Conservation (phyloP, 2,888 invertebrate species). For the Athalia circularis region DNA sequence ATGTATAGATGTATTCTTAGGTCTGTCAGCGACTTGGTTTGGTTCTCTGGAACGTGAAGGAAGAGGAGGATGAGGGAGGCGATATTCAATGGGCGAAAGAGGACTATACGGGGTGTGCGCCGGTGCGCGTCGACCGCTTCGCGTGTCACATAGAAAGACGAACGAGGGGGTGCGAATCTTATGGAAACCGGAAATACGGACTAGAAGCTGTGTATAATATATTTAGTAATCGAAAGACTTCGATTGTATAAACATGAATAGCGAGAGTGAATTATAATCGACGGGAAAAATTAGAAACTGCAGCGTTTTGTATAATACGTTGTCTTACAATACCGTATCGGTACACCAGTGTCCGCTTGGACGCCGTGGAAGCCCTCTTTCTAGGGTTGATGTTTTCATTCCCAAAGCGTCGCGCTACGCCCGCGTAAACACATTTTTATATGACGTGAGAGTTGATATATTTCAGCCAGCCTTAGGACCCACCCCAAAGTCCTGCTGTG, state of each 20-base stretch:
- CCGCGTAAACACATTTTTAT: constrained; percentile 70
- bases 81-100: constrained; percentile 55
- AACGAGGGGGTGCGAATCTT: constrained; percentile 24
- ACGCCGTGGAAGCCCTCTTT: constrained; percentile 12
- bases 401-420: constrained; percentile 55
- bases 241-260: too few relatives aligned
- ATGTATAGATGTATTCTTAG: constrained; percentile 56
- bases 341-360: not conserved
- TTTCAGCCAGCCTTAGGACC: constrained; percentile 44
- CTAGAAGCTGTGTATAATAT: not conserved
- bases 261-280: too few relatives aligned
- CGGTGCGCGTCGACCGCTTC: constrained; percentile 27
- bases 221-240: too few relatives aligned
- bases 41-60: not conserved
- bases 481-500: not conserved
- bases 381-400: constrained; percentile 61
- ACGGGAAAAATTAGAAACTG: too few relatives aligned
- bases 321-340: too few relatives aligned
- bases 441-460: constrained; percentile 68
- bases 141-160: constrained; percentile 27
- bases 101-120: constrained; percentile 18
- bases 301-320: too few relatives aligned
- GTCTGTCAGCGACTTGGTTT: constrained; percentile 35
- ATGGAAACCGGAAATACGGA: constrained; percentile 14
- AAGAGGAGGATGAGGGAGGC: constrained; percentile 38